These are phyloP conservation scores for Chlamydotis undulata DNA, from an alignment of 2,113 vertebrate species.

Conservation along the genomic window DNA sequence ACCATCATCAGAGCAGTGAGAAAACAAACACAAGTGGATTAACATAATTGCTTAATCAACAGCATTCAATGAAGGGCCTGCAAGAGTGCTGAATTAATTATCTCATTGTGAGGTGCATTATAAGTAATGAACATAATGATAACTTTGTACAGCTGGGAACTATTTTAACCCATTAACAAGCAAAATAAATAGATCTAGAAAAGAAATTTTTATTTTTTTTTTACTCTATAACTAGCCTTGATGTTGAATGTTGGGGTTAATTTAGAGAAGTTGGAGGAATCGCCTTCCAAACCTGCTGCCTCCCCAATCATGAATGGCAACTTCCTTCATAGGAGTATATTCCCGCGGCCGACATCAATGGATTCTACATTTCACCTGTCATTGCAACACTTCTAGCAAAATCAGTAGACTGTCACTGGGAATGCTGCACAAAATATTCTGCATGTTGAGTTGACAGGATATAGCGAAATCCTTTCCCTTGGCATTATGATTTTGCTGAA, in stretches of 20 bases:
- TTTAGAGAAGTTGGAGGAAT: not conserved
- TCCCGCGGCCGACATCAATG: not conserved
- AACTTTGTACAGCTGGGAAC: constrained; percentile 88
- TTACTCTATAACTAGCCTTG: not conserved
- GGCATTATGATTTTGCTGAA: not conserved
- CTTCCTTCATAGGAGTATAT: not conserved
- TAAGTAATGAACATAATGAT: constrained; percentile 83
- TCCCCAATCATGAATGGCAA: not conserved
- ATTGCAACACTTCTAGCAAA: not conserved
- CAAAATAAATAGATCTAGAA: constrained; percentile 84
- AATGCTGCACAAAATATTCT: not conserved
- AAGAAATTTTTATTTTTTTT: constrained; percentile 71
- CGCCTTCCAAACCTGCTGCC: not conserved
- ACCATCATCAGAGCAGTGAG: constrained; percentile 68
- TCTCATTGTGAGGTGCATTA: constrained; percentile 83
- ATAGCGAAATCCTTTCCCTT: not conserved
- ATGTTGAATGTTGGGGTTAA: constrained; percentile 55
- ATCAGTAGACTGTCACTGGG: not conserved
- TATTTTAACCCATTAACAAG: constrained; percentile 89
- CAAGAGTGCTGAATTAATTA: constrained; percentile 87
- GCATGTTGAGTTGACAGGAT: not conserved
- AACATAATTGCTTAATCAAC: constrained; percentile 88
- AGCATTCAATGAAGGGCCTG: constrained; percentile 65
- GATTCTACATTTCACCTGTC: not conserved
- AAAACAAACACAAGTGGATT: constrained; percentile 89